These are phyloP conservation scores for Deladenus siricidicola DNA, from an alignment of 2,888 invertebrate species.

Conservation along the genomic window DNA sequence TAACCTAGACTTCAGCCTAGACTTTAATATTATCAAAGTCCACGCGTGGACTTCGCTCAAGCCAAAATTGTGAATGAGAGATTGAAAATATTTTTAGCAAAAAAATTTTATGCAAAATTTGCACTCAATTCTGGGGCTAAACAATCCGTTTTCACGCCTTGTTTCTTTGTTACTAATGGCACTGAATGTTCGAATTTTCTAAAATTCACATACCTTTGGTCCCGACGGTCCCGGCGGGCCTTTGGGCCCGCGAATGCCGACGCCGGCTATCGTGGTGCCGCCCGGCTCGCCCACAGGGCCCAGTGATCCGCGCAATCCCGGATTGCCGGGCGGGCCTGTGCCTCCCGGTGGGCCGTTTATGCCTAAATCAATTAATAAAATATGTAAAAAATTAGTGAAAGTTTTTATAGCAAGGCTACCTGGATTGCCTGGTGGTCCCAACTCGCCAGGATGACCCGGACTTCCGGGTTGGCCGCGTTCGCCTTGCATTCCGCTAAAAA, in stretches of 20 bases:
- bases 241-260: conserved; percentile 48
- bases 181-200: neutral
- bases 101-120: too few species aligned
- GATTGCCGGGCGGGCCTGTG: conserved; percentile 40
- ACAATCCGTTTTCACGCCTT: too few species aligned
- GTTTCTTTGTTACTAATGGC: too few species aligned
- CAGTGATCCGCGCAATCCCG: conserved; percentile 33
- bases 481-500: conserved; percentile 46
- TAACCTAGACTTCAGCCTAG: too few species aligned
- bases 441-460: conserved; percentile 24
- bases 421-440: conserved; percentile 19
- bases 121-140: too few species aligned
- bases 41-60: too few species aligned
- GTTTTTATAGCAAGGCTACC: neutral
- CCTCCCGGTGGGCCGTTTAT: conserved; percentile 30
- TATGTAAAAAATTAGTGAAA: neutral
- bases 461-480: conserved; percentile 44
- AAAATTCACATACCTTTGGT: conserved; percentile 21
- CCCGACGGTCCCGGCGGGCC: conserved; percentile 45
- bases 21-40: too few species aligned
- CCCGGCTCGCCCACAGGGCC: conserved; percentile 29
- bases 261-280: conserved; percentile 41
- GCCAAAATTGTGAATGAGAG: too few species aligned
- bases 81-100: too few species aligned
- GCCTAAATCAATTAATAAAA: neutral